Evolutionary conservation across 2,113 vertebrate species (phyloP), one percentile per base, ranked within the genome.

Genomic region (Callopanchax toddi): DNA sequence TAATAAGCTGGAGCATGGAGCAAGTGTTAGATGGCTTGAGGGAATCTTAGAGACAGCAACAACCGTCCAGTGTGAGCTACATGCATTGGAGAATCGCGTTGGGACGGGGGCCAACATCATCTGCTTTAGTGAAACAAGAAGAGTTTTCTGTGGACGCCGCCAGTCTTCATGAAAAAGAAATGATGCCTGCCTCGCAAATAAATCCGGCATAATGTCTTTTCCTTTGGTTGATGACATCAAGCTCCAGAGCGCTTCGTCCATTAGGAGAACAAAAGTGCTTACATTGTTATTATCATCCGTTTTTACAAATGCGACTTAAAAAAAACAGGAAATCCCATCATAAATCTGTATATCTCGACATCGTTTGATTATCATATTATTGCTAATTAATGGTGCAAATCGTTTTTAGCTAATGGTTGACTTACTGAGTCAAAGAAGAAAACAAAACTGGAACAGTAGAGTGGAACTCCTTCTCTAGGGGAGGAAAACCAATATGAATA

Each of bases 141-240:
- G 26, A 71, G 48, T 81, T 76, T 83, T 70, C 71, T 73, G 68
- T 20, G 15, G 44, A 79, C 61, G 82, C 79, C 48, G 34, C 20
- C 73, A 78, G 66, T 68, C 74, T 62, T 84, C 69, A 70, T 82
- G 74, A 85, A 81, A 82, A 86, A 82, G 56, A 84, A 84, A 77
- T 69, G 62, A 78, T 43, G 50, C 60, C 56, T n/a, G 76, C 67
- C 61, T 71, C 9, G 26, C 68, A 70, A 83, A 82, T 86, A 71
- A 71, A 82, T 86, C 71, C 77, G 36, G 49, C 75, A 62, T 85
- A 87, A 81, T 83, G 63, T 79, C 26, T 82, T 82, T 84, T 64
- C 69, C 71, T 75, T 77, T 74, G 66, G 29, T 74, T 59, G 74
- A 76, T 79, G 66, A 74, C 83, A 82, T 86, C 81, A 83, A 76